These are phyloP conservation scores for Phaetusa simplex DNA, from an alignment of 2,113 vertebrate species.

Conservation along the genomic window DNA sequence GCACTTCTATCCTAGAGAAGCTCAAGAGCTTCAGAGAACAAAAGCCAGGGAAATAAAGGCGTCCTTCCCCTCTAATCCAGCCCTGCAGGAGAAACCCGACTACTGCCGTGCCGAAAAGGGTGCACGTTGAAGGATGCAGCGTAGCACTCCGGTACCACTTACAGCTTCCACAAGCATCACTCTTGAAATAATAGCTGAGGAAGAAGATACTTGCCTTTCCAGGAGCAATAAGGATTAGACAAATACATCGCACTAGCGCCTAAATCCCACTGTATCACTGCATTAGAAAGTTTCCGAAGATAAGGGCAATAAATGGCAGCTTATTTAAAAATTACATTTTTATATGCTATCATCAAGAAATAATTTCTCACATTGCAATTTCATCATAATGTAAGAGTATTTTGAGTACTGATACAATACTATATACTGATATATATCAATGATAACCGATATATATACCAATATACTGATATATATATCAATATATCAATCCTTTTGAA, in stretches of 20 bases:
- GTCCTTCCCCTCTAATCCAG: background rate
- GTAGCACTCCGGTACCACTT: background rate
- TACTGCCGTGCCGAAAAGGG: rapidly evolving
- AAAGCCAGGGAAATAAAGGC: background rate
- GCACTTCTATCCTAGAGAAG: background rate
- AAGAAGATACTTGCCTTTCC: background rate
- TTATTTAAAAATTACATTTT: background rate
- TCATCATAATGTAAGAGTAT: background rate
- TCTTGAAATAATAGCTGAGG: background rate
- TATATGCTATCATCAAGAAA: background rate
- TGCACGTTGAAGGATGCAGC: background rate
- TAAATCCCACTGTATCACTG: rapidly evolving
- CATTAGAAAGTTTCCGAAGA: background rate
- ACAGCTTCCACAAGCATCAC: background rate
- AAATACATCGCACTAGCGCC: background rate
- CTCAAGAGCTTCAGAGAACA: background rate
- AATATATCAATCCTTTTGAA: background rate
- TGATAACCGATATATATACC: background rate
- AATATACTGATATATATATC: background rate
- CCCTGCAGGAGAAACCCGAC: background rate
- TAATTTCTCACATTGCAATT: background rate
- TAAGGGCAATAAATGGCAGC: background rate
- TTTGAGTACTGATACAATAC: background rate
- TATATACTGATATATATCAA: background rate
- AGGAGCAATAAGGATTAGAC: background rate